phyloP scores from a whole-genome alignment of 2,113 vertebrate species.

The Vidua chalybeata region DNA sequence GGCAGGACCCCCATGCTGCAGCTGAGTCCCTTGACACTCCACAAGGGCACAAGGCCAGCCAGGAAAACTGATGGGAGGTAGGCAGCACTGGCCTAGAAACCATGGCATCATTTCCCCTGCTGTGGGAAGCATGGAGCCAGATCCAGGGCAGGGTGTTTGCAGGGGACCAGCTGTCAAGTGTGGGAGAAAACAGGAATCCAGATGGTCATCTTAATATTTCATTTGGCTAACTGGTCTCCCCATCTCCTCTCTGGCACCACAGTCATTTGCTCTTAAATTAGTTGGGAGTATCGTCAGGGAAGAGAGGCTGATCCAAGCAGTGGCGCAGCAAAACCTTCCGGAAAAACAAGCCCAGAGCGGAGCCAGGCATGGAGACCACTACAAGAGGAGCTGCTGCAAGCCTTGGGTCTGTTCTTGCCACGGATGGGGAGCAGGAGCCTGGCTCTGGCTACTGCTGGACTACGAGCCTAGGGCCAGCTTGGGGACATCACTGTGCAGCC shows the following conservation, averaged over 20 bases:
- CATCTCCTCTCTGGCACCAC: background rate
- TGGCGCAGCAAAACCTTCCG: background rate
- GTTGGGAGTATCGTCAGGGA: background rate
- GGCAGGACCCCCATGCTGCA: fast-evolving
- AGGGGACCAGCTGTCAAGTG: conserved; percentile 24
- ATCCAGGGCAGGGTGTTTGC: background rate
- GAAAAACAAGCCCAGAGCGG: background rate
- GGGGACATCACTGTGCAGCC: background rate
- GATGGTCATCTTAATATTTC: conserved; percentile 28
- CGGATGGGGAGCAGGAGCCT: background rate
- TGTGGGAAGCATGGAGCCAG: background rate
- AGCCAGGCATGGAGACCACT: background rate
- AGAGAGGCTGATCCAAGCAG: background rate
- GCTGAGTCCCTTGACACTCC: background rate
- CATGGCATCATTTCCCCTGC: fast-evolving
- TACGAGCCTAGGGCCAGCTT: fast-evolving
- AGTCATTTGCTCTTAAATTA: conserved; percentile 16
- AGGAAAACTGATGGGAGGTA: background rate
- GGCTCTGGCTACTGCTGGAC: background rate
- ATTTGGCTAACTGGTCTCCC: conserved; percentile 10
- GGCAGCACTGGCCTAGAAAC: background rate
- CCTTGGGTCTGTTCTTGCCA: background rate
- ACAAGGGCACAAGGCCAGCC: background rate
- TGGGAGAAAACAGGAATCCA: conserved; percentile 39
- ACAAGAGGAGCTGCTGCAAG: background rate